Conservation (phyloP, 2,888 invertebrate species). For the Stenotaenia linearis region DNA sequence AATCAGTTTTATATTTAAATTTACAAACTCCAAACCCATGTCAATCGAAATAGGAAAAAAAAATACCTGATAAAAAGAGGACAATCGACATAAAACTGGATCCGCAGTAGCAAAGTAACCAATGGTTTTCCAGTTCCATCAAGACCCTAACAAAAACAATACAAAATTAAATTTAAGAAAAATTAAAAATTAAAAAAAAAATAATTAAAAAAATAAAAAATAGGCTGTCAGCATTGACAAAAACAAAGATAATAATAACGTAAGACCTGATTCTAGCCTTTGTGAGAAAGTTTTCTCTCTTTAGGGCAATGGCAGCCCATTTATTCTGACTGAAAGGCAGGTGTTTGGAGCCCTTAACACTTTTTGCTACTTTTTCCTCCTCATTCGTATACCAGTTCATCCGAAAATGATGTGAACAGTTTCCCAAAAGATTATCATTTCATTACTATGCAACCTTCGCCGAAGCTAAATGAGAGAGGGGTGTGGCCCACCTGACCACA, state of each 20-base stretch:
- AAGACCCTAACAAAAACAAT: conserved; percentile 61
- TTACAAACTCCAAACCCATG: neutral
- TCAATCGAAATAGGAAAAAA: too few species aligned
- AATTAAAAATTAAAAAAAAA: conserved; percentile 33
- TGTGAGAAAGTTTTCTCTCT: conserved; percentile 12
- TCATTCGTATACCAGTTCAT: neutral
- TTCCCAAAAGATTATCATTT: conserved; percentile 3
- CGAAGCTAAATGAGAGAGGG: conserved; percentile 5
- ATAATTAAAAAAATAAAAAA: conserved; percentile 3
- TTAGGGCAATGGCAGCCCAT: conserved; percentile 15
- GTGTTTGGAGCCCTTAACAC: neutral
- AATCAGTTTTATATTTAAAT: conserved; percentile 12
- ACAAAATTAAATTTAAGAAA: conserved; percentile 37
- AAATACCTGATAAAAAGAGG: conserved; percentile 71
- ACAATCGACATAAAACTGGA: conserved; percentile 91
- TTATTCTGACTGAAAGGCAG: conserved; percentile 7
- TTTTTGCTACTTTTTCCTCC: conserved; percentile 6
- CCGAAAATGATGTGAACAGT: neutral
- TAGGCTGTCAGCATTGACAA: conserved; percentile 12
- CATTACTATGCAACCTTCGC: conserved; percentile 22
- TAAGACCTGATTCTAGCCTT: neutral
- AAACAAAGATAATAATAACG: conserved; percentile 9
- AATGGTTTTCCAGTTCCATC: conserved; percentile 85
- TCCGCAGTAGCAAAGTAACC: conserved; percentile 79
- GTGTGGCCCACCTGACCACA: conserved; percentile 4